Percentiles rank a stretch among this genome's conserved stretches.
These are phyloP conservation scores for Acridotheres tristis DNA, from an alignment of 2,797 vertebrate genomes.

Conservation along the genomic window DNA sequence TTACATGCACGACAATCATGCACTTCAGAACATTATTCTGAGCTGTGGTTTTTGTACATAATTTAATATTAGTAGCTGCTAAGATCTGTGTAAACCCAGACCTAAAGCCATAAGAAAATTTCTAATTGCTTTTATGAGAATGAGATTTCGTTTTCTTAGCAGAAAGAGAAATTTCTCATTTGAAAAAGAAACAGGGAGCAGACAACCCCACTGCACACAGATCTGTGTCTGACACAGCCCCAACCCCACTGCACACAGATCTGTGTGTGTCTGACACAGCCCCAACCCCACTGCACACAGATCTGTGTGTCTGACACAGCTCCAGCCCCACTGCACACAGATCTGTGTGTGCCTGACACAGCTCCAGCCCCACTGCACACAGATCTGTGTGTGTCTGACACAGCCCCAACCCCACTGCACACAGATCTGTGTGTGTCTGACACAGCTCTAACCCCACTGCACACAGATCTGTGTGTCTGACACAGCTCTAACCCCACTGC, in stretches of 20 bases:
- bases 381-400: not conserved
- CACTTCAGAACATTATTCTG: not conserved
- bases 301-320: not conserved
- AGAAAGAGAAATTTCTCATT: not conserved
- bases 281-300: too few relatives aligned
- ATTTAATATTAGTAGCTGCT: not conserved
- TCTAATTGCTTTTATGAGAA: not conserved
- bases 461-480: not conserved
- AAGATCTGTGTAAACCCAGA: not conserved
- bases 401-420: not conserved
- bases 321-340: too few relatives aligned
- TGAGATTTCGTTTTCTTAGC: not conserved
- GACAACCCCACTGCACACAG: not conserved
- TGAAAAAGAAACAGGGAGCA: not conserved
- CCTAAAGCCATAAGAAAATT: not conserved
- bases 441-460: not conserved
- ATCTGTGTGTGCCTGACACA: too few relatives aligned
- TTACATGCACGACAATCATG: not conserved
- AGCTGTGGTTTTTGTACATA: not conserved
- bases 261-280: too few relatives aligned
- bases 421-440: too few relatives aligned
- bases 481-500: not conserved
- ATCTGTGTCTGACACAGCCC: not conserved
- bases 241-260: too few relatives aligned
- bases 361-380: too few relatives aligned